Base-by-base conservation (phyloP, 1,140 invertebrate species). In the Drosophila paulistorum region DNA sequence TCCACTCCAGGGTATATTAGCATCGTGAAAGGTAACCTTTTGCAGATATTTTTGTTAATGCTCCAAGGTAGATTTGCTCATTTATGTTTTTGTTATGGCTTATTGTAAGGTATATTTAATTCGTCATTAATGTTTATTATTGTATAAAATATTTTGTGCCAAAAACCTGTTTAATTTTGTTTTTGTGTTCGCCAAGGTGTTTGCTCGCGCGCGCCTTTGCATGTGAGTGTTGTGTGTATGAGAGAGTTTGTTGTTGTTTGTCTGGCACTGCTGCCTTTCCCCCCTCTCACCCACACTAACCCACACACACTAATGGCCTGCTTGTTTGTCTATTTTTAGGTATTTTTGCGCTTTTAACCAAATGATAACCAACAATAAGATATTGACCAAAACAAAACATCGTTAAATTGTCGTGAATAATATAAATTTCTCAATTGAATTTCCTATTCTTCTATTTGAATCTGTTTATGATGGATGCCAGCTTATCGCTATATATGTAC, bases 121-220 rank as follows among this genome's bases (percentile, higher is more conserved):
- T 51, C 45, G 45, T 48, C 2, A 48, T 7, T 6, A 17, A 23
- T 3, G 2, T 51, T 20, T 3, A 51, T 51, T 11, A 11, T 11
- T 48, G 1, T 23, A 51, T 3, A 23, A 64, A 37, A 59, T 59
- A 67, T 64, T 58, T 64, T 67, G 72, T 60, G 65, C 70, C 74
- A 74, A 72, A 84, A 87, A 87, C 80, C 84, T 79, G 84, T 87
- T 87, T 89, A 6, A 51, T 55, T 23, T 23, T 42, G 58, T 68
- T 58, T 77, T 66, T 74, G 57, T 68, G 54, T 77, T 70, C 70
- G 63, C 17, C 68, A 71, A 66, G 73, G 48, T 72, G 59, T 69
- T 74, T 79, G 58, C 41, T 41, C 23, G 23, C 23, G 23, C 3
- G 23, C 2, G 23, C 23, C 3, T 26, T 26, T 37, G 54, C 59